Evolutionary conservation across 2,113 vertebrate genomes (phyloP), one percentile per base, ranked within the genome.

Genomic region (Phaethon lepturus): DNA sequence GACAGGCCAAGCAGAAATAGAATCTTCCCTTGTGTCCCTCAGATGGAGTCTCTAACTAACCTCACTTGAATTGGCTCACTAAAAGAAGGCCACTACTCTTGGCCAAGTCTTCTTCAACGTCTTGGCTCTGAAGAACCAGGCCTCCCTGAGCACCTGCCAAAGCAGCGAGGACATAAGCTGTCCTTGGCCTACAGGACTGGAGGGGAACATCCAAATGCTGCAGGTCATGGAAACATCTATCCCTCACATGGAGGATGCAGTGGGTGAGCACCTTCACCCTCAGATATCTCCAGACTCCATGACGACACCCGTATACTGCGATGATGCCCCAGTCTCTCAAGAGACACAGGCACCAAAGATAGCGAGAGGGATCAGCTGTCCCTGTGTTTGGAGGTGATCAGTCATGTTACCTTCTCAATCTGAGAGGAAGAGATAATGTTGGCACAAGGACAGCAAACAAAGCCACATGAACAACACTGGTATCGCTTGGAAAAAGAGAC

Each of bases 181-280:
- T 97, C 97, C 96, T 67, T 97, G 96, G 91, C 95, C 97, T 72
- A 69, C 96, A 97, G 95, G 64, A 73, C 83, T 95, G 95, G 97
- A 97, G 75, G 12, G n/a, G 53, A 95, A 92, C 82, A 53, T 86
- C 97, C 96, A 93, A 66, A 93, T 1, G 0, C 96, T 97, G 95
- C 95, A 88, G 96, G 96, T 95, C 97, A 97, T 45, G 96, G 97
- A 96, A 35, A 13, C 2, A 6, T 68, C 77, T 89, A 7, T 85
- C 93, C 67, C 91, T 96, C 40, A 14, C 12, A 0, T 2, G 94
- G 96, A 97, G 97, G 97, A 98, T 97, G 96, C 97, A 97, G 97
- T 96, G 91, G 96, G 87, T 96, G 91, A 89, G 95, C 95, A 98
- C 97, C 97, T 98, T 97, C 0, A 22, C 93, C 49, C 95, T 96